Evolutionary conservation across 2,888 invertebrate genomes (phyloP).

Genomic region (Brachylomia viminalis): DNA sequence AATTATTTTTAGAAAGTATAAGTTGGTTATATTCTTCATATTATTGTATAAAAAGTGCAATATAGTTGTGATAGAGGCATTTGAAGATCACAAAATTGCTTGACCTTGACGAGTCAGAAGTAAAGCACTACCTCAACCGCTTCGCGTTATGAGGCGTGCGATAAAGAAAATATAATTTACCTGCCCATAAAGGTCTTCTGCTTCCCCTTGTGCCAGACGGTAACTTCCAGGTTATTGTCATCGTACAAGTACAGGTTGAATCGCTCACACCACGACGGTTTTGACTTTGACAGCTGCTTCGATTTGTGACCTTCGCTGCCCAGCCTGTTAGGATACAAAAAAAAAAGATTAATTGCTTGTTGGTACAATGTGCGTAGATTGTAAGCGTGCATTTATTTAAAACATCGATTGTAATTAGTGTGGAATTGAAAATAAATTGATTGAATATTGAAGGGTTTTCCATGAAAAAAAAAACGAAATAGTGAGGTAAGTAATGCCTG

Average conservation of each 20-base stretch:
- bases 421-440: neutral
- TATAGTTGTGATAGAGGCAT: too few species aligned
- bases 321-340: constrained; percentile 75
- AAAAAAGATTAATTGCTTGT: constrained; percentile 8
- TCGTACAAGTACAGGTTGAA: constrained; percentile 85
- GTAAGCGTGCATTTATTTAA: neutral
- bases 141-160: too few species aligned
- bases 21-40: too few species aligned
- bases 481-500: too few species aligned
- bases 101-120: too few species aligned
- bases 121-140: too few species aligned
- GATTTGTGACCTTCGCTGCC: constrained; percentile 86
- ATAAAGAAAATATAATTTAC: constrained; percentile 64
- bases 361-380: neutral
- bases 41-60: too few species aligned
- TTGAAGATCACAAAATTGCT: too few species aligned
- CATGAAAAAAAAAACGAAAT: neutral
- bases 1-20: too few species aligned
- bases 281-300: constrained; percentile 83
- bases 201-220: constrained; percentile 87
- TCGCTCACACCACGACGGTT: constrained; percentile 84
- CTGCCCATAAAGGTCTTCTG: constrained; percentile 88
- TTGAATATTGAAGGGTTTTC: neutral
- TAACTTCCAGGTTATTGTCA: constrained; percentile 82
- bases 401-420: neutral